Base-by-base conservation (phyloP, 2,888 invertebrate genomes). In the Escarpia spicata region DNA sequence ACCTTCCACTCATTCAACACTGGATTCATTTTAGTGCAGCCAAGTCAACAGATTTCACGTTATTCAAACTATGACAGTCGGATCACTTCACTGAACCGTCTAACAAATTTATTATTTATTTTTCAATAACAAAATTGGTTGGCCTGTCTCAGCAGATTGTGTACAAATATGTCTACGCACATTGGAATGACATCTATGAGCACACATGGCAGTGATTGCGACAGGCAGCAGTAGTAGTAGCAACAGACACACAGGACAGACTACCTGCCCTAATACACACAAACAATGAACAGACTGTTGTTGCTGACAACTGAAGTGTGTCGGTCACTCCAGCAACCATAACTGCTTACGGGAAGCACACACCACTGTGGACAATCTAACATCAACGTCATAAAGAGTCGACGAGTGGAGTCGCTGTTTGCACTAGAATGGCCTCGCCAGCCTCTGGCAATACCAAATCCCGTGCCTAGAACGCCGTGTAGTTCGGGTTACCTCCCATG, bases 401-500 rank as follows among this genome's bases (percentile, higher is more conserved):
- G 1, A 75, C 75, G 6, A 26, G 75, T 75, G 75, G n/a, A 75
- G 75, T 75, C 75, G 26, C 75, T 75, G 26, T 10, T 91, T 26
- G 52, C 31, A 37, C 45, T 58, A 31, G 44, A 31, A 44, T 31
- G 52, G 52, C 44, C 44, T 45, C 91, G 44, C 52, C 43, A 91
- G 31, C 31, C n/a, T 31, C 52, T 37, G 31, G 43, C 26, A 91
- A 44, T 12, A 52, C 91, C 43, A 6, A 91, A 31, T 43, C 44
- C 60, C 60, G 6, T 43, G 8, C 10, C 89, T 93, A 93, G 92
- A 93, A 93, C 8, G 93, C 93, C 3, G 93, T 93, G 92, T 93
- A 93, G 92, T 93, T 93, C 2, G 93, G 93, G 91, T 93, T 93
- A n/a, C 93, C 93, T 92, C 92, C 92, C 37, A 37, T 37, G 37